phyloP scores from a whole-genome alignment of 2,113 vertebrate species.

The Psammodynastes pulverulentus region DNA sequence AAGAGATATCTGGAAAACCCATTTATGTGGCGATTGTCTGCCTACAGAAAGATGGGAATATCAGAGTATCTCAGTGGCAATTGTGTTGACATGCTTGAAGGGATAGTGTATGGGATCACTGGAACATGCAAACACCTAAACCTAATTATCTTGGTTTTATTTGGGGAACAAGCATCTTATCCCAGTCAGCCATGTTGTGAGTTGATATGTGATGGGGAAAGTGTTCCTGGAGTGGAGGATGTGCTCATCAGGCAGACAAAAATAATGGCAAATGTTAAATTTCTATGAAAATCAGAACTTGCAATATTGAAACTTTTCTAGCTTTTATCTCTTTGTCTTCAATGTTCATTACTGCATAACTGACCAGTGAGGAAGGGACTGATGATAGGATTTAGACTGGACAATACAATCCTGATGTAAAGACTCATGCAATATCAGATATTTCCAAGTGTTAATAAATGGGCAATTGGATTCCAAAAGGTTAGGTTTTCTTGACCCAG shows the following conservation, averaged over 20 bases:
- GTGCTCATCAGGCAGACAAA: not conserved
- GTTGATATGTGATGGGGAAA: not conserved
- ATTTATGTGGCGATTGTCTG: not conserved
- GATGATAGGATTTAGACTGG: not conserved
- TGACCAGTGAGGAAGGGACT: not conserved
- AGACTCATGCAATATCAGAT: not conserved
- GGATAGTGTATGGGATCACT: not conserved
- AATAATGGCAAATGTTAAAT: not conserved
- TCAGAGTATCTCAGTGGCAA: not conserved
- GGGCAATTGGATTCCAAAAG: not conserved
- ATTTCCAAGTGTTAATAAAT: not conserved
- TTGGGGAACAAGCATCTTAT: not conserved
- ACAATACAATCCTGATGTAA: not conserved
- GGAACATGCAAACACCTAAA: not conserved
- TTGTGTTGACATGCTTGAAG: not conserved
- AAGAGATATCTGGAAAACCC: not conserved
- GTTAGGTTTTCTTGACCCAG: not conserved
- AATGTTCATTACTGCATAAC: not conserved
- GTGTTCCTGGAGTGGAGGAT: not conserved
- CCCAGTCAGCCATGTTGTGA: not conserved
- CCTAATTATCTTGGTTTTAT: not conserved
- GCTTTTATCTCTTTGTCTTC: not conserved
- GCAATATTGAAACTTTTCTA: not conserved
- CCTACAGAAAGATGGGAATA: not conserved
- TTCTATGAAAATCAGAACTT: not conserved